Evolutionary conservation across 2,113 vertebrate species (phyloP), one percentile per base, ranked within the genome.

Genomic region (Sisor rabdophorus): DNA sequence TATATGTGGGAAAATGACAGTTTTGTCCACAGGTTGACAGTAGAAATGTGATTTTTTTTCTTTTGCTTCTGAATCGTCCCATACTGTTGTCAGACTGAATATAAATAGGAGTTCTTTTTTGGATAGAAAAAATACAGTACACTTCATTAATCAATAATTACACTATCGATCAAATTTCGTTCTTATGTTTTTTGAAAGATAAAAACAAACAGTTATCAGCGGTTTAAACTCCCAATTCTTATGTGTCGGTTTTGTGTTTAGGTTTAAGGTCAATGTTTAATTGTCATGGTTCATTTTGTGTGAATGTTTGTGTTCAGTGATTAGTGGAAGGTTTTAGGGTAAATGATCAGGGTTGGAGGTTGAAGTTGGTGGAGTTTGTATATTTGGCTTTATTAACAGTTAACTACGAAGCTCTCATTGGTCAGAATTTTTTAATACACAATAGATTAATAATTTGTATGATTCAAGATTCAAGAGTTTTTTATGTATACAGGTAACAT

Each of bases 21-120:
- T 17, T 47, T 44, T 67, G 63, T 67, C 48, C 63, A 67, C 40
- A 67, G 40, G 40, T 67, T 67, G 22, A 67, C 7, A 17, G 63
- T 16, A 22, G 40, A 67, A 67, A 67, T 26, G 63, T 17, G 6
- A 67, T 67, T 67, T 47, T 40, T 36, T 36, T 36, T n/a, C 36
- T 64, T 65, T 65, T 9, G 7, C 63, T 65, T 65, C n/a, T 47
- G 36, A 1, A 65, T 65, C 7, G 8, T 20, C 63, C 44, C 63
- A 65, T n/a, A 48, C 40, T 24, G 11, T 50, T 28, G 22, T 68
- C 26, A 13, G 7, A 67, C 22, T 17, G 64, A 9, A 48, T 0
- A 22, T 7, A 24, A 20, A 44, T 4, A 44, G 4, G 0, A 0
- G 19, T 40, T 36, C 19, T 11, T 61, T 63, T 30, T 3, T 36